These are phyloP conservation scores for Catocala nupta DNA, from an alignment of 2,888 invertebrate genomes.

Conservation along the genomic window DNA sequence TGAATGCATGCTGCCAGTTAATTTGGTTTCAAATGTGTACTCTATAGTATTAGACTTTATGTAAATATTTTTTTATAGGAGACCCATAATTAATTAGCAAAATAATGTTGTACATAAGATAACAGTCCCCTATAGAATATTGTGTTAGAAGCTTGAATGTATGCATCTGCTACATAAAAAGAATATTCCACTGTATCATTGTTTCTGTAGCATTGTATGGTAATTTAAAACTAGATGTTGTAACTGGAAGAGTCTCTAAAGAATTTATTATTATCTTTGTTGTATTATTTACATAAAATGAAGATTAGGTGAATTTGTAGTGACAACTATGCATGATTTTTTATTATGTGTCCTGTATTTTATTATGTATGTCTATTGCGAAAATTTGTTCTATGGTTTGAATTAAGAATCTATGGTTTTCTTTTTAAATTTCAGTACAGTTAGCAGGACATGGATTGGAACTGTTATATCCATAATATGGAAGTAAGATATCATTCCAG, in stretches of 20 bases:
- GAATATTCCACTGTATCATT: too few species aligned
- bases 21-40: background rate
- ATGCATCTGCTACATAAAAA: background rate
- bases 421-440: constrained; percentile 76
- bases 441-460: constrained; percentile 80
- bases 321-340: too few species aligned
- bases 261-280: too few species aligned
- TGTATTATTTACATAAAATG: too few species aligned
- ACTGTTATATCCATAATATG: constrained; percentile 75
- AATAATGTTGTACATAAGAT: background rate
- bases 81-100: background rate
- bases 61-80: too few species aligned
- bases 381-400: constrained; percentile 14
- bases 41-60: background rate
- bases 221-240: too few species aligned
- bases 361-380: background rate
- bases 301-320: too few species aligned
- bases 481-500: constrained; percentile 77
- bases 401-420: constrained; percentile 43
- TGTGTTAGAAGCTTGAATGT: background rate
- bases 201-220: too few species aligned
- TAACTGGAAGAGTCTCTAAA: too few species aligned
- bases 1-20: constrained; percentile 26
- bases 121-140: background rate
- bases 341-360: background rate